Evolutionary conservation across 2,797 vertebrate genomes (phyloP), one percentile per base, ranked within the genome.

Genomic region (Alauda arvensis): DNA sequence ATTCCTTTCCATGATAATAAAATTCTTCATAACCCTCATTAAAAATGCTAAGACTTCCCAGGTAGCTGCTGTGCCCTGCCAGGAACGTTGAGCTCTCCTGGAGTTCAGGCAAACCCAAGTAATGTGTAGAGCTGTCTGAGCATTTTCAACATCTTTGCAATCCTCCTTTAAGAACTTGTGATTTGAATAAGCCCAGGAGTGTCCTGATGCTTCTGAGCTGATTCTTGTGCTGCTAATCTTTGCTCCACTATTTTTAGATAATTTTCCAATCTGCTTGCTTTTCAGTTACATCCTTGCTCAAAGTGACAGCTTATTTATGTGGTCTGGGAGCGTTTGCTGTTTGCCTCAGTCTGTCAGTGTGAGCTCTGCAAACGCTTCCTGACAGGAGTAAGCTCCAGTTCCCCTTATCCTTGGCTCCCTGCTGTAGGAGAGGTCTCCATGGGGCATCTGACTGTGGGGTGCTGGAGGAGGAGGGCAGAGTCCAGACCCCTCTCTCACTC

Each of bases 241-340:
- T 77, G 56, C 85, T 90, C 60, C 62, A 72, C 92, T 94, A 89
- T 89, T 92, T 94, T 95, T 90, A 89, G 91, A 71, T 71, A 59
- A 68, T 90, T 93, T 90, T 87, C 71, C 60, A 76, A 85, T 83
- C 89, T 87, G 83, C 74, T 49, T 89, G 74, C 83, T 85, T 92
- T 93, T 83, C 85, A 51, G 85, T 52, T 76, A 53, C 6, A 8
- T 24, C 20, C 61, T 91, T 16, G 6, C 87, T 89, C 52, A 45
- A 79, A 88, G 85, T 40, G 77, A 92, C 0, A 0, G 67, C 77
- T 89, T 90, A 66, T 89, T 87, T 91, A 34, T 83, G 57, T 46
- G 59, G 55, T 62, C 74, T 0, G 0, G 33, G 48, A 83, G 59
- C 18, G 0, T 77, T 85, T 85, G 57, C 69, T 77, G 9, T 77